These are phyloP conservation scores for Girardia tigrina DNA, from an alignment of 2,888 invertebrate species.

Conservation along the genomic window DNA sequence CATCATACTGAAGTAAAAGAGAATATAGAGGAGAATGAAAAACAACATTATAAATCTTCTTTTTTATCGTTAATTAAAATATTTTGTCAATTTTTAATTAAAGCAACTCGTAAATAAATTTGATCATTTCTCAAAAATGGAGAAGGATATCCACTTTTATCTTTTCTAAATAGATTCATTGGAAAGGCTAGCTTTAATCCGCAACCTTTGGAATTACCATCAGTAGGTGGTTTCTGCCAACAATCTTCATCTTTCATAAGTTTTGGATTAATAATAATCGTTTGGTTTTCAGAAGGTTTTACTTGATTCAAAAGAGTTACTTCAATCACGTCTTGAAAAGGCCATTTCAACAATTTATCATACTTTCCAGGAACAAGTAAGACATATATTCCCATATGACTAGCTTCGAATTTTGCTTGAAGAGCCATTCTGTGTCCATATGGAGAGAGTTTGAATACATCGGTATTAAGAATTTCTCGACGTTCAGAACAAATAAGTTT, in stretches of 20 bases:
- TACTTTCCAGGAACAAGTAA: background rate
- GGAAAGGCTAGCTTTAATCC: background rate
- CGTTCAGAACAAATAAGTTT: background rate
- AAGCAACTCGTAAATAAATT: background rate
- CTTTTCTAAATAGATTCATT: background rate
- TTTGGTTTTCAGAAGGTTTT: background rate
- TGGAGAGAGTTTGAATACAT: background rate
- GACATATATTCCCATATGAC: background rate
- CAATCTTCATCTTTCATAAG: background rate
- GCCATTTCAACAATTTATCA: constrained; percentile 10
- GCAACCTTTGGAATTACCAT: background rate
- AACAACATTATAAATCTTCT: too few relatives aligned
- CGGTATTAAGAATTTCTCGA: background rate
- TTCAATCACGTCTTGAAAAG: background rate
- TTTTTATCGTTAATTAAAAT: too few relatives aligned
- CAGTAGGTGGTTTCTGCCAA: background rate
- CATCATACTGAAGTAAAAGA: too few relatives aligned
- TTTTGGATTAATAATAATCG: background rate
- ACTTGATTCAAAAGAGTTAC: background rate
- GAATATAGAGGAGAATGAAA: too few relatives aligned
- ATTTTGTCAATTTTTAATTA: background rate
- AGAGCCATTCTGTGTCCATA: background rate
- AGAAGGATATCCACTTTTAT: background rate
- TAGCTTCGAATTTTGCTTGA: background rate
- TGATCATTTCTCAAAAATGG: background rate